Evolutionary conservation across 2,888 invertebrate genomes (phyloP).

Genomic region (Eucriotettix oculatus): DNA sequence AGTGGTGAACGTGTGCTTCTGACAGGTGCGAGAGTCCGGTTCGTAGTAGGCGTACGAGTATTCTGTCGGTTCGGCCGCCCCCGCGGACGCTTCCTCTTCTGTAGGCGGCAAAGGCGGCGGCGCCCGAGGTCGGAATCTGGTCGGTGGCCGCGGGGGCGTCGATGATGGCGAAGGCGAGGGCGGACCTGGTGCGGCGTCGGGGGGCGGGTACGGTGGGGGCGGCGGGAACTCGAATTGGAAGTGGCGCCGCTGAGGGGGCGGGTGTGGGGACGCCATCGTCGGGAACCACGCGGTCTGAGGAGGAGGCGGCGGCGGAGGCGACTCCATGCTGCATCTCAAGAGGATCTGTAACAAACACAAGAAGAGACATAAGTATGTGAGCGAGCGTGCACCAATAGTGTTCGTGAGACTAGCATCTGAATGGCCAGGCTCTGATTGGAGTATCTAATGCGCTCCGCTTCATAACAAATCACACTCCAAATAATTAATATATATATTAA

Average conservation of each 20-base stretch:
- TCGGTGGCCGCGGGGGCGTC: slow-evolving; percentile 51
- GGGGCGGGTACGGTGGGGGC: slow-evolving; percentile 52
- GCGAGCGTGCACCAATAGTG: no score
- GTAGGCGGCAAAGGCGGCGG: neutral
- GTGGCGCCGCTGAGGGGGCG: slow-evolving; percentile 13
- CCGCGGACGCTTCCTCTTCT: neutral
- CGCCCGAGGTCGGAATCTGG: slow-evolving; percentile 31
- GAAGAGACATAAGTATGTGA: no score
- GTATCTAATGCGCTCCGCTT: no score
- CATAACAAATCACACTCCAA: no score
- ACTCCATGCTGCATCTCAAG: no score
- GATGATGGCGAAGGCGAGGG: neutral
- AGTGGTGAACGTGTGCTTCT: slow-evolving; percentile 52
- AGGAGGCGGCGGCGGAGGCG: slow-evolving; percentile 2
- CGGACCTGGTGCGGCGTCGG: slow-evolving; percentile 15
- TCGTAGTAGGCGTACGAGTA: slow-evolving; percentile 77
- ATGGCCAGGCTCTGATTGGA: no score
- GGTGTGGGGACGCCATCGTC: slow-evolving; percentile 5
- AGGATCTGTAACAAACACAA: no score
- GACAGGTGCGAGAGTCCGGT: slow-evolving; percentile 35
- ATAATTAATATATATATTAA: no score
- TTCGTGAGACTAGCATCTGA: no score
- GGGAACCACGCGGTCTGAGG: neutral
- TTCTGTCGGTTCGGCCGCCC: slow-evolving; percentile 27
- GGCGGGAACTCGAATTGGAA: slow-evolving; percentile 52